Evolutionary conservation across 2,888 invertebrate species (phyloP).

Genomic region (Zhengitettix transpicula): DNA sequence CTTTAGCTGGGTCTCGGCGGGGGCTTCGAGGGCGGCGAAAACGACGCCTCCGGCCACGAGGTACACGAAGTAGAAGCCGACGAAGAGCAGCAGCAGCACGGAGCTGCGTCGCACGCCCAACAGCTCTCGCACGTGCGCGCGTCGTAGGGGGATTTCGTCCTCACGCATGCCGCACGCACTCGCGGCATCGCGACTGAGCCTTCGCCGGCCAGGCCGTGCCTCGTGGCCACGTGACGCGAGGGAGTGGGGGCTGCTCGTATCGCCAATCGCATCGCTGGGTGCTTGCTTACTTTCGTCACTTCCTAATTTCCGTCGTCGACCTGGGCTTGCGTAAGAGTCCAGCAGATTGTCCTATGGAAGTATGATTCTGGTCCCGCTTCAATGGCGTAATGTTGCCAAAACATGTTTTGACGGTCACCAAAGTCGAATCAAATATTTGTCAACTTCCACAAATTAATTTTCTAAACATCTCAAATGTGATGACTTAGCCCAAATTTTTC

Average conservation of each 20-base stretch:
- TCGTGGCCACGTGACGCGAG: not conserved
- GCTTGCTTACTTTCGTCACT: too few relatives aligned
- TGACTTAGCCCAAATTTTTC: too few relatives aligned
- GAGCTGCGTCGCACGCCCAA: slow-evolving; percentile 38
- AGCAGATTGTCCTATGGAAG: too few relatives aligned
- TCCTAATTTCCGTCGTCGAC: too few relatives aligned
- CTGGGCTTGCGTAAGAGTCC: too few relatives aligned
- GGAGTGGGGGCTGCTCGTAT: not conserved
- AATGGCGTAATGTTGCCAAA: too few relatives aligned
- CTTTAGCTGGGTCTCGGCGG: slow-evolving; percentile 38
- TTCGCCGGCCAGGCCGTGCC: not conserved
- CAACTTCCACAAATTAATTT: too few relatives aligned
- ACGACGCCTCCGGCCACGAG: slow-evolving; percentile 47
- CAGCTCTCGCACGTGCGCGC: slow-evolving; percentile 18
- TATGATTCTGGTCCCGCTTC: too few relatives aligned
- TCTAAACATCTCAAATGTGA: too few relatives aligned
- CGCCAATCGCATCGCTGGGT: not conserved
- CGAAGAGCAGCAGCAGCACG: slow-evolving; percentile 33
- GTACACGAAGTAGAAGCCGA: slow-evolving; percentile 42
- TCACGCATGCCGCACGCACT: too few relatives aligned
- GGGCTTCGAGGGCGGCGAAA: slow-evolving; percentile 48
- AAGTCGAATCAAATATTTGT: too few relatives aligned
- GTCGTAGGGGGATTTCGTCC: not conserved
- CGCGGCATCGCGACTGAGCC: not conserved
- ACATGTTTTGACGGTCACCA: too few relatives aligned